These are phyloP conservation scores for Ochlodes sylvanus DNA, from an alignment of 2,888 invertebrate genomes.

Conservation along the genomic window DNA sequence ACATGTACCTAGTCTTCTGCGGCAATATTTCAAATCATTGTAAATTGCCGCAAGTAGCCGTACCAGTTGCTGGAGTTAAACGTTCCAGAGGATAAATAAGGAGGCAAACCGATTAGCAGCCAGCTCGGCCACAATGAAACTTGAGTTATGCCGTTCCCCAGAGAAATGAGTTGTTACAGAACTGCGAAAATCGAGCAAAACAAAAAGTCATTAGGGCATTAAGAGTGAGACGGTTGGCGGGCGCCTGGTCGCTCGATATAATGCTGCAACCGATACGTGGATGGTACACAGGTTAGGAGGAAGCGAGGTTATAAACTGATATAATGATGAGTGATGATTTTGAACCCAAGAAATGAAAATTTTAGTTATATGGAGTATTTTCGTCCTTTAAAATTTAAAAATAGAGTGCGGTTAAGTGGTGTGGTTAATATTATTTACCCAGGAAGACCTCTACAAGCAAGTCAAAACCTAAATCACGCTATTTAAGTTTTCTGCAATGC, in stretches of 20 bases:
- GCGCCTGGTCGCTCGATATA: constrained; percentile 20
- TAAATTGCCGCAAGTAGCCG: constrained; percentile 29
- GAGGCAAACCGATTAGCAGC: constrained; percentile 35
- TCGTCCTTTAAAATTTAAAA: too few species aligned
- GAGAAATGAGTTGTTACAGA: constrained; percentile 37
- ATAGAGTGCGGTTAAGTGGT: too few species aligned
- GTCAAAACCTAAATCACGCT: too few species aligned
- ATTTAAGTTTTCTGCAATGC: too few species aligned
- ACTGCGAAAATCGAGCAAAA: constrained; percentile 32
- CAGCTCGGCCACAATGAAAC: constrained; percentile 28
- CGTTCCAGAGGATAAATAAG: constrained; percentile 36
- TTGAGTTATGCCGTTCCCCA: constrained; percentile 22
- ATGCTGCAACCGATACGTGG: constrained; percentile 10
- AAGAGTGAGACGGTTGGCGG: constrained; percentile 33
- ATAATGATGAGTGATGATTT: too few species aligned
- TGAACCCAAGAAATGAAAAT: too few species aligned
- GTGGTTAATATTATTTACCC: too few species aligned
- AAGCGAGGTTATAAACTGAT: neutral
- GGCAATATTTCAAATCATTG: constrained; percentile 28
- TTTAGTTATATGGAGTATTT: too few species aligned
- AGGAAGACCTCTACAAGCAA: too few species aligned
- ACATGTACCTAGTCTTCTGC: constrained; percentile 7
- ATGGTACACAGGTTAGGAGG: neutral
- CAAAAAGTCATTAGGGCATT: constrained; percentile 36
- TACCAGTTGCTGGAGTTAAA: constrained; percentile 27